phyloP scores from a whole-genome alignment of 2,113 vertebrate species.

The Mastomys coucha region DNA sequence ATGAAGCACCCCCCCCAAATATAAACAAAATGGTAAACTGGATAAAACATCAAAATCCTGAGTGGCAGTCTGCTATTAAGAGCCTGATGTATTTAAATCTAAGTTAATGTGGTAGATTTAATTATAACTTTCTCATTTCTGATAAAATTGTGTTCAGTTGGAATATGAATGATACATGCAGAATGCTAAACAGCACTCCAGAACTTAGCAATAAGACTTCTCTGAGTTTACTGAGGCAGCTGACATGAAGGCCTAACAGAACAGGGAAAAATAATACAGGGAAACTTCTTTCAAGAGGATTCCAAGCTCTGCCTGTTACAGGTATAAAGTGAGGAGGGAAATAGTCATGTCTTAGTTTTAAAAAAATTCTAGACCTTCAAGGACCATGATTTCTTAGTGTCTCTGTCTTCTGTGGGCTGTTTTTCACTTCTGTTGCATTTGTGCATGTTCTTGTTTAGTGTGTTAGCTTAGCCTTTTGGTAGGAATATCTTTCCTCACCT shows the following conservation, averaged over 20 bases:
- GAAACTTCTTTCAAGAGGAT: background rate
- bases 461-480: background rate
- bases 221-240: background rate
- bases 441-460: background rate
- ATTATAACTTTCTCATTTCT: conserved; percentile 60
- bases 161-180: conserved; percentile 31
- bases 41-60: conserved; percentile 18
- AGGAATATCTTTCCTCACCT: background rate
- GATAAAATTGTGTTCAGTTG: conserved; percentile 33
- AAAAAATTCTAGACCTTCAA: background rate
- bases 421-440: background rate
- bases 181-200: background rate
- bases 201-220: background rate
- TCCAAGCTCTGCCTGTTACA: background rate
- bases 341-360: background rate
- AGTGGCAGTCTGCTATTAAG: conserved; percentile 30
- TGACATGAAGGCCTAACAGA: background rate
- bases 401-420: background rate
- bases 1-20: background rate
- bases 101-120: conserved; percentile 46
- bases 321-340: background rate
- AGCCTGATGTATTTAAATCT: conserved; percentile 41
- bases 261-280: background rate
- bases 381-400: background rate
- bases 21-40: conserved; percentile 56